A percentile compares a stretch with the other conserved stretches of the same genome.
phyloP scores from a whole-genome alignment of 2,888 invertebrate species.

The Agriopis marginaria region DNA sequence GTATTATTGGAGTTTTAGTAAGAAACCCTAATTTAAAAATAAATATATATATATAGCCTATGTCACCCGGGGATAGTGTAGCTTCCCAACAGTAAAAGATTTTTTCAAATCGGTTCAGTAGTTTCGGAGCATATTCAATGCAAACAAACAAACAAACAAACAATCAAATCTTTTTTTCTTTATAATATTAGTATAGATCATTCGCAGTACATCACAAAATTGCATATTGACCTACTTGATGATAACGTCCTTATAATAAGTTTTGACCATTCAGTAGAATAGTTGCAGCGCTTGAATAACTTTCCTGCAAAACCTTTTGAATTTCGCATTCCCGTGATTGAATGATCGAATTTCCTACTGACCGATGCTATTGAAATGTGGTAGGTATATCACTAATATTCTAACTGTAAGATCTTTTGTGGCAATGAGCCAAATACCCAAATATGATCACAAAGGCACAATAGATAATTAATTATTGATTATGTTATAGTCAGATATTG shows the following conservation, averaged over 20 bases:
- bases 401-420: conserved; percentile 5
- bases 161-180: no score
- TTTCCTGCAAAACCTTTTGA: conserved; percentile 16
- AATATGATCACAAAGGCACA: conserved; percentile 9
- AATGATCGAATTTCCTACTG: conserved; percentile 15
- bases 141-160: no score
- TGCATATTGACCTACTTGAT: not conserved
- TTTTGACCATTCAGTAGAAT: conserved; percentile 4
- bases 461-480: conserved; percentile 10
- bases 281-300: conserved; percentile 11
- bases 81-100: no score
- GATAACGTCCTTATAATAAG: not conserved
- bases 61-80: no score
- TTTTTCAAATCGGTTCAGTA: no score
- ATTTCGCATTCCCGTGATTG: conserved; percentile 27
- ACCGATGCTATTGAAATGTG: conserved; percentile 7
- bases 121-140: no score
- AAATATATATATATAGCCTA: no score
- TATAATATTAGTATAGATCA: no score
- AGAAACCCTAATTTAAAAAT: no score
- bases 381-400: conserved; percentile 5
- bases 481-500: conserved; percentile 4
- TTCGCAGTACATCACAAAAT: not conserved
- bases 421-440: conserved; percentile 17
- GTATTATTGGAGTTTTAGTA: no score